Conservation (phyloP, 2,797 vertebrate genomes). For the Ptychadena robeensis region DNA sequence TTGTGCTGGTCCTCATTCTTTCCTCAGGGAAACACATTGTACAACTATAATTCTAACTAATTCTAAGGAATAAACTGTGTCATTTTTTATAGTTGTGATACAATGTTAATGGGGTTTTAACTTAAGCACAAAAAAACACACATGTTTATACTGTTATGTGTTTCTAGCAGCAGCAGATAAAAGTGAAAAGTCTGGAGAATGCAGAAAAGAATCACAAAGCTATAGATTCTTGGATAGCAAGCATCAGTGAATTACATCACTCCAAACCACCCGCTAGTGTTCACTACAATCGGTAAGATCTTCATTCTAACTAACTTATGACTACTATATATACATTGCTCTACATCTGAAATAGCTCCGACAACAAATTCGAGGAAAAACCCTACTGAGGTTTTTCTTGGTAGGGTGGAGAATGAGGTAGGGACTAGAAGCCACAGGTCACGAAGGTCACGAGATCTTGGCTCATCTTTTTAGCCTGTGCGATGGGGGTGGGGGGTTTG, state of each 20-base stretch:
- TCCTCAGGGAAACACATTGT: neutral
- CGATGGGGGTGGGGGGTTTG: no score
- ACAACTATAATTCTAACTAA: neutral
- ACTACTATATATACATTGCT: neutral
- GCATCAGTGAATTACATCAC: constrained; percentile 88
- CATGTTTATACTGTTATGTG: neutral
- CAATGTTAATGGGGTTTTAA: neutral
- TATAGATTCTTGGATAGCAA: constrained; percentile 92
- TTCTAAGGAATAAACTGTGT: no score
- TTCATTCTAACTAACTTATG: neutral
- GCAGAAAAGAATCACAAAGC: constrained; percentile 86
- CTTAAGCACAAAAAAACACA: no score
- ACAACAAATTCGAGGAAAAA: neutral
- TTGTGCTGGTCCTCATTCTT: no score
- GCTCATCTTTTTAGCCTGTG: no score
- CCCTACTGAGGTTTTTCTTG: no score
- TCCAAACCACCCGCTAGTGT: constrained; percentile 91
- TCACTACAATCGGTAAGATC: constrained; percentile 81
- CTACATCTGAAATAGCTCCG: neutral
- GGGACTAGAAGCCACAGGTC: no score
- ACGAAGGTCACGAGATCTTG: no score
- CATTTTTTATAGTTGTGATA: neutral
- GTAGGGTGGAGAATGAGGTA: no score
- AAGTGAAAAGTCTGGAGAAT: constrained; percentile 88
- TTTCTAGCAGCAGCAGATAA: constrained; percentile 79